Percentiles rank a stretch among this genome's conserved stretches.
phyloP scores from a whole-genome alignment of 2,888 invertebrate species.

The Polyploca ridens region DNA sequence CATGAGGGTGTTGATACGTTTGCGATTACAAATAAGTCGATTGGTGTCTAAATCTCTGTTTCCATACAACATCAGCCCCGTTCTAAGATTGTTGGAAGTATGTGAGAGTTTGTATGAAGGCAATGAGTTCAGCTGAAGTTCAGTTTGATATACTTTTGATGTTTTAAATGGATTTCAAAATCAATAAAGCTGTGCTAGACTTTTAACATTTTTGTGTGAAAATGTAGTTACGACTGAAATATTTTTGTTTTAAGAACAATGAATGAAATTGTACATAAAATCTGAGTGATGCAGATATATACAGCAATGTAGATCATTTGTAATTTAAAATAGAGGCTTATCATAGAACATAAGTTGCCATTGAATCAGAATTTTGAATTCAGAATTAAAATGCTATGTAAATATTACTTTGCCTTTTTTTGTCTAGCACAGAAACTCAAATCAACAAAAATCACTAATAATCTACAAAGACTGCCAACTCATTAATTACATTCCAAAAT shows the following conservation, averaged over 20 bases:
- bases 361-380: constrained; percentile 7
- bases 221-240: constrained; percentile 1
- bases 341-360: constrained; percentile 6
- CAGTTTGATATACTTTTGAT: background rate
- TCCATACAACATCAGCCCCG: constrained; percentile 96
- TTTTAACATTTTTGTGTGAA: constrained; percentile 3
- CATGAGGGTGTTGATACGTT: constrained; percentile 92
- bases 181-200: constrained; percentile 7
- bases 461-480: constrained; percentile 52
- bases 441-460: constrained; percentile 23
- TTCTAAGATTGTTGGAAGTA: constrained; percentile 91
- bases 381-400: background rate
- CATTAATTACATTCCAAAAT: constrained; percentile 61
- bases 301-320: constrained; percentile 3
- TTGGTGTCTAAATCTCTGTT: constrained; percentile 93
- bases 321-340: constrained; percentile 11
- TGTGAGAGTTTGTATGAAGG: constrained; percentile 94
- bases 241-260: background rate
- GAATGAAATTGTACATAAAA: background rate
- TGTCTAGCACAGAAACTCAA: constrained; percentile 20
- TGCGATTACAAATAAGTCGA: constrained; percentile 92
- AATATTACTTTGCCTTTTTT: background rate
- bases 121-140: constrained; percentile 89
- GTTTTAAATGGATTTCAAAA: constrained; percentile 21
- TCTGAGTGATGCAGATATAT: background rate